Evolutionary conservation across 2,113 vertebrate species (phyloP), one percentile per base, ranked within the genome.

Genomic region (Bos javanicus): DNA sequence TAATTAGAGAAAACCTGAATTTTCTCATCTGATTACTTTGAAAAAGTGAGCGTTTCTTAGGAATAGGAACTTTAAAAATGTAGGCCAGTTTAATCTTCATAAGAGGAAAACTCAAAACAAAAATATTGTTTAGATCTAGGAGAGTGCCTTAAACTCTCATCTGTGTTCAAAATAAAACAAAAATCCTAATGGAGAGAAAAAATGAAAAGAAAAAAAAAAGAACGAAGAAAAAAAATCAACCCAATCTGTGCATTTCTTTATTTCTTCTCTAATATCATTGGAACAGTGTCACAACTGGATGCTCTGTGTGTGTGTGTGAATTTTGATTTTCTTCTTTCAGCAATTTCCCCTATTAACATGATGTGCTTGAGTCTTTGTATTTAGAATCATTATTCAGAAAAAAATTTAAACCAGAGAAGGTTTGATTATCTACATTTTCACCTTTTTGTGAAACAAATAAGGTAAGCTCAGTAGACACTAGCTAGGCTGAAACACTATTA

Each of bases 401-500:
- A 93, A 95, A 87, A 94, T 87, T 94, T 88, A 96, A 96, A 52
- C 74, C 60, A 93, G 76, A 94, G 83, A 91, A 86, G 26, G 12
- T 98, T 56, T 97, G 95, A 98, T 98, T 97, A 97, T 91, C 87
- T 91, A 13, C n/a, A 33, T 87, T 87, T 97, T 91, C 54, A 96
- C 36, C 82, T 98, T 97, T 97, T 98, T 89, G 57, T 97, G 97
- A 98, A 95, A 59, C 94, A 98, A 95, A 96, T 91, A 97, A 98
- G 62, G 62, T 90, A 74, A 81, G 9, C 87, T 98, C 85, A 74
- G 87, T 93, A 96, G 94, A 43, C 60, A 97, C 60, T 39, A 71
- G 30, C 89, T 83, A 46, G 33, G 33, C 94, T 94, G 96, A 98
- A 98, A 97, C 1, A 0, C 39, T 74, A 94, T 98, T 93, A 91